Percentiles rank a stretch among this genome's conserved stretches.
Evolutionary conservation across 1,140 invertebrate genomes (phyloP).

Genomic region (Cepaea nemoralis): DNA sequence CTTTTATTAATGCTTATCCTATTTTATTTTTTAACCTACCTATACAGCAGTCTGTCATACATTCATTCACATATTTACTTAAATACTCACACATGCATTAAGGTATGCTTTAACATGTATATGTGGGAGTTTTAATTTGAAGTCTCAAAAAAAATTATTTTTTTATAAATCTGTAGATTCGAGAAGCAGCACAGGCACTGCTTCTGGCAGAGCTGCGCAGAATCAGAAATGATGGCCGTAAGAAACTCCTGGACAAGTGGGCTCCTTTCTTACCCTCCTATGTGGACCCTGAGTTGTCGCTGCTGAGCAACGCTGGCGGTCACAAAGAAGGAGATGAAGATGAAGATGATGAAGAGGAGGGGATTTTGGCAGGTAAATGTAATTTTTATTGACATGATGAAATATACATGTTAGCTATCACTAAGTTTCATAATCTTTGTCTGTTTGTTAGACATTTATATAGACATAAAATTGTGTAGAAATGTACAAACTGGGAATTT

Average conservation of each 20-base stretch:
- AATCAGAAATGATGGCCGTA: constrained; percentile 91
- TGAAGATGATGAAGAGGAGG: constrained; percentile 85
- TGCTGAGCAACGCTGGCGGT: constrained; percentile 56
- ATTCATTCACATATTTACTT: no score
- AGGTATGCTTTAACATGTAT: no score
- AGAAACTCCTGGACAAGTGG: constrained; percentile 93
- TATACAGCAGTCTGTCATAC: no score
- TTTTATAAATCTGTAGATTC: constrained; percentile 74
- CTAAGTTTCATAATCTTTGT: no score
- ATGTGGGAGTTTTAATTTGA: no score
- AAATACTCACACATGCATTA: no score
- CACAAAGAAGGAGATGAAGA: constrained; percentile 78
- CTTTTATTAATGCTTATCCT: no score
- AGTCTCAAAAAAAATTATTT: no score
- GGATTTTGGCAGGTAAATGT: constrained; percentile 58
- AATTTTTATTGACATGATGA: neutral
- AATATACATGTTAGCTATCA: neutral
- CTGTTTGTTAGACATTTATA: neutral
- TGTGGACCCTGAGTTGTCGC: constrained; percentile 77
- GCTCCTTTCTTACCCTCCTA: constrained; percentile 92
- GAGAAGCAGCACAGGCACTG: constrained; percentile 96
- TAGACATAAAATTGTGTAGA: no score
- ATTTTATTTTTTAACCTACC: no score
- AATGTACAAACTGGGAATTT: no score
- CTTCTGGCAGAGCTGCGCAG: constrained; percentile 91